Evolutionary conservation across 1,140 invertebrate genomes (phyloP), one percentile per base, ranked within the genome.

Genomic region (Brachionus calyciflorus): DNA sequence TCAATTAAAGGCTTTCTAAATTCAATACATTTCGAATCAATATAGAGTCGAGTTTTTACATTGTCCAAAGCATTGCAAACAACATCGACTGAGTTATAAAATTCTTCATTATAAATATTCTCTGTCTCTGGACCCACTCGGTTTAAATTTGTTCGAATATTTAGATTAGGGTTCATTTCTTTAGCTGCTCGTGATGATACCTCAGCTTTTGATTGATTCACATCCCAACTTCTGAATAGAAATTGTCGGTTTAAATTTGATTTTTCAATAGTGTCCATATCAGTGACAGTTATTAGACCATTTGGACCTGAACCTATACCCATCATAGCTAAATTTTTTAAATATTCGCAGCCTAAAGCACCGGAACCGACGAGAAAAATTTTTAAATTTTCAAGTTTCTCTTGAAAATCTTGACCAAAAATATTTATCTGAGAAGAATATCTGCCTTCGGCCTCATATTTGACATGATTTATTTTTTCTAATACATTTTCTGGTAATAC

Each of bases 221-320:
- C 94, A 87, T 99, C 94, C 77, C 90, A 88, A 2, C 93, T 90
- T 79, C 96, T 87, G 87, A 99, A 99, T 5, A 99, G 88, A 86
- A 99, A 99, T 86, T 99, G 97, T 76, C 97, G 87, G 86, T 99
- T 99, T 65, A 99, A 88, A 86, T 99, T 99, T 9, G 94, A 97
- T 83, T 96, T 96, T 86, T 99, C 96, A 81, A 99, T 99, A 60
- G 94, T 89, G 87, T 99, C 97, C 96, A 99, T 99, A 82, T 99
- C 97, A 33, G 97, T 99, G 14, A 99, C 91, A 41, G 89, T 90
- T 4, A 97, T 87, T 24, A 81, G 60, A 6, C 85, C 85, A 73
- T 88, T 88, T 77, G 80, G 79, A 24, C 84, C 87, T 49, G 90
- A 88, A 60, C 91, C 93, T 14, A 99, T 85, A 19, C 96, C 96